Base-by-base conservation (phyloP, 2,113 vertebrate species). In the Campylorhamphus procurvoides region DNA sequence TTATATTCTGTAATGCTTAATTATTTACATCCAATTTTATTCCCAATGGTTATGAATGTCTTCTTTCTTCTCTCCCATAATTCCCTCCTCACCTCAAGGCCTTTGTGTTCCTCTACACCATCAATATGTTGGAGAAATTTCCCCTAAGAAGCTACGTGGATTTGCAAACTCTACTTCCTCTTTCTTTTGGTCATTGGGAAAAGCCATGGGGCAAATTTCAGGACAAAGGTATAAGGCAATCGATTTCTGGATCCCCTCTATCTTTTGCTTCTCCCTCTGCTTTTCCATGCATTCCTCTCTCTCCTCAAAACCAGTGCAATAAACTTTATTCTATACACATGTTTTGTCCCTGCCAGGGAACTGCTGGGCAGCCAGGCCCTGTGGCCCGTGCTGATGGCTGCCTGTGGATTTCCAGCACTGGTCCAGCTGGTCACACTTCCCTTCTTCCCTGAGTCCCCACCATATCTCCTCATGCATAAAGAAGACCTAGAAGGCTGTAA, bases 161-260 rank as follows among this genome's bases (percentile, higher is more conserved):
- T 97, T 98, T 95, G 96, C 97, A 75, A 98, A 98, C 7, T 97
- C 98, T 22, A 98, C 97, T 18, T 39, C 97, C 4, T 93, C 97
- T 27, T 95, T 97, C 83, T 98, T 98, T 33, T 82, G 97, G 67
- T 90, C 98, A 2, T 46, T 98, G 35, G 99, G 99, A 71, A 99
- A 98, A 97, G 98, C 98, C 56, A 1, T 53, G 17, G 98, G 98
- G 67, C 98, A 99, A 95, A 93, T 99, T 90, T 84, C 98, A 93
- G 98, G 98, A 91, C 98, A 99, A 97, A 98, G 98, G 99, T 99
- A 96, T 58, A 76, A 68, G 81, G 94, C 10, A 39, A 52, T 50
- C 67, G 7, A 56, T 64, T 64, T 69, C 84, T 84, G 66, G 11
- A 83, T 73, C 25, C 25, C 19, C 66, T 72, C 39, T 64, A 31